Conservation (phyloP, 2,888 invertebrate species). For the Apoderus coryli region DNA sequence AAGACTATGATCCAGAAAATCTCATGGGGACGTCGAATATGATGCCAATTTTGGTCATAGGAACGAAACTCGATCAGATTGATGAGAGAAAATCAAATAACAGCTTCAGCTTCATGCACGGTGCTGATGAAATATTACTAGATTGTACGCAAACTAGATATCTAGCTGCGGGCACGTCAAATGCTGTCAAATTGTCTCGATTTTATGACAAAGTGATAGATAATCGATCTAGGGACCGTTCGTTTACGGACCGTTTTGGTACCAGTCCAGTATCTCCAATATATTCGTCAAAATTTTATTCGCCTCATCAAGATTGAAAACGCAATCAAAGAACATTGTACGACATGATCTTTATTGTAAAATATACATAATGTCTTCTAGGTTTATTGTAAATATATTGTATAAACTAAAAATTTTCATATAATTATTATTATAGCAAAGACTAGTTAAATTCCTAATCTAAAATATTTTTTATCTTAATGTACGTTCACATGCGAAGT, state of each 20-base stretch:
- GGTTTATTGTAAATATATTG: no score
- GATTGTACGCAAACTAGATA: constrained; percentile 61
- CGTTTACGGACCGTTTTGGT: constrained; percentile 27
- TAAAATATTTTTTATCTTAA: no score
- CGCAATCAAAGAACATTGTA: no score
- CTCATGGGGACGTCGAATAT: constrained; percentile 68
- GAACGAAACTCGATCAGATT: constrained; percentile 75
- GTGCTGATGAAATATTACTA: constrained; percentile 85
- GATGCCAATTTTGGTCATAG: constrained; percentile 71
- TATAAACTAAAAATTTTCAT: no score
- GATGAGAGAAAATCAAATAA: constrained; percentile 56
- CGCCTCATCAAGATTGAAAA: constrained; percentile 25
- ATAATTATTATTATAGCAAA: no score
- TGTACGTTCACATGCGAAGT: no score
- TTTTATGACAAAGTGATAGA: constrained; percentile 84
- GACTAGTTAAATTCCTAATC: no score
- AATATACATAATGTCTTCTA: no score
- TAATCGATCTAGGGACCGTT: constrained; percentile 31
- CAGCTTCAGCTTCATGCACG: constrained; percentile 44
- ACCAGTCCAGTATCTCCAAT: constrained; percentile 25
- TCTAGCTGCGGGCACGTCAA: constrained; percentile 86
- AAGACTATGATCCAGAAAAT: constrained; percentile 73
- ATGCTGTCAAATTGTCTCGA: constrained; percentile 81
- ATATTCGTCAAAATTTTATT: constrained; percentile 30
- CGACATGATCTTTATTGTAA: no score